These are phyloP conservation scores for Pipra filicauda DNA, from an alignment of 2,113 vertebrate species.

Conservation along the genomic window DNA sequence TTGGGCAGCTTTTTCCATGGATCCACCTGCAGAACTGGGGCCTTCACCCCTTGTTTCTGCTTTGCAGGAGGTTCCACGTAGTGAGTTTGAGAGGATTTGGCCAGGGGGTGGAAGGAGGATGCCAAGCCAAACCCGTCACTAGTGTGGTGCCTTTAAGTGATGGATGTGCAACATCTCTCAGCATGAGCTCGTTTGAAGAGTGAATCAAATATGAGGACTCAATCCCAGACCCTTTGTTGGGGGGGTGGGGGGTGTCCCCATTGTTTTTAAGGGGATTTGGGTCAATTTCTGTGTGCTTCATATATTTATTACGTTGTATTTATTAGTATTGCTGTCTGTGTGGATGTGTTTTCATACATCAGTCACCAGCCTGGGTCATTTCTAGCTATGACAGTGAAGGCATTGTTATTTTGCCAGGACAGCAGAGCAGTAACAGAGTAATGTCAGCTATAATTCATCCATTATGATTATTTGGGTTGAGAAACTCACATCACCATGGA, in stretches of 20 bases:
- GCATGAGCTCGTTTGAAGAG: background rate
- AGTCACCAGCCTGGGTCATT: background rate
- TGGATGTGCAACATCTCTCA: background rate
- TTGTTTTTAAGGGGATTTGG: conserved; percentile 17
- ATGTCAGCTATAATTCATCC: conserved; percentile 53
- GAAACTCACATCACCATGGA: conserved; percentile 32
- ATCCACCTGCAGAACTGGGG: background rate
- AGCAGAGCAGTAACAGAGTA: conserved; percentile 58
- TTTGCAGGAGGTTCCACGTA: background rate
- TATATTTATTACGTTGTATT: background rate
- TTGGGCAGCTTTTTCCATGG: background rate
- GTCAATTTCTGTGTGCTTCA: background rate
- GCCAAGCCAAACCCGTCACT: background rate
- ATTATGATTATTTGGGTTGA: conserved; percentile 64
- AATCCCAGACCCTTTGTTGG: background rate
- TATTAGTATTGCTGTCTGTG: background rate
- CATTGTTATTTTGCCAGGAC: conserved; percentile 65
- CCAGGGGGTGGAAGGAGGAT: background rate
- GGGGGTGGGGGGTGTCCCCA: background rate
- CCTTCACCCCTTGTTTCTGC: background rate
- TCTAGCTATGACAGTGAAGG: conserved; percentile 35
- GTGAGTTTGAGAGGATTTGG: background rate
- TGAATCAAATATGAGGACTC: background rate
- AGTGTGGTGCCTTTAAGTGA: rapidly evolving
- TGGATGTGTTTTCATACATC: background rate